phyloP scores from a whole-genome alignment of 1,140 invertebrate genomes.

The Chrysoperla carnea region DNA sequence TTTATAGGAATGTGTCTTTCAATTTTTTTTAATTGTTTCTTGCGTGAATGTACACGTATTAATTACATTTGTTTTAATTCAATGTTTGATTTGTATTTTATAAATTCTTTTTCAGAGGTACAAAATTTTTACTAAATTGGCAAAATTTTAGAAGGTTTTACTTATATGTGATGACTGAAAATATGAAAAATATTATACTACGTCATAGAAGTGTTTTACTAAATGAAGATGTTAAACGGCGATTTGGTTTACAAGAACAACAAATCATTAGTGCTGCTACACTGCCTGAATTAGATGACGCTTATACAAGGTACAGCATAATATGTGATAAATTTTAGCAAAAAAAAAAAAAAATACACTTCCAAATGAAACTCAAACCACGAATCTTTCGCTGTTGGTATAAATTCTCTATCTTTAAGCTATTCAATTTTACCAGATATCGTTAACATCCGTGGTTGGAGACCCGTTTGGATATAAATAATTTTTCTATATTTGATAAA shows the following conservation, averaged over 20 bases:
- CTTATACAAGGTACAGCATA: constrained; percentile 50
- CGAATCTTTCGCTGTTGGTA: too few species aligned
- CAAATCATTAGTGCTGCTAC: constrained; percentile 72
- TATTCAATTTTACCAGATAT: neutral
- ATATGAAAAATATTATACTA: constrained; percentile 68
- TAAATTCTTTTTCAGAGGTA: constrained; percentile 45
- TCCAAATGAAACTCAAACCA: too few species aligned
- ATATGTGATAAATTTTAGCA: constrained; percentile 3
- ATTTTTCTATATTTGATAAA: too few species aligned
- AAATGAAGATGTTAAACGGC: constrained; percentile 50
- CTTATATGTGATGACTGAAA: constrained; percentile 83
- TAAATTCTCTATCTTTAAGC: too few species aligned
- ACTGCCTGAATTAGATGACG: constrained; percentile 71
- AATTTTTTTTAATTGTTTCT: too few species aligned
- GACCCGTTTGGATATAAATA: too few species aligned
- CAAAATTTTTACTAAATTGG: constrained; percentile 66
- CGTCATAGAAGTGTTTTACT: constrained; percentile 59
- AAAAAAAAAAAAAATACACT: neutral
- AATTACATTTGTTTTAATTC: neutral
- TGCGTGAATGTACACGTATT: too few species aligned
- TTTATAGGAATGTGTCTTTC: too few species aligned
- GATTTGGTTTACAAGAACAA: constrained; percentile 50
- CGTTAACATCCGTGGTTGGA: too few species aligned
- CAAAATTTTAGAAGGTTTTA: constrained; percentile 75
- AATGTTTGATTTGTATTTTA: constrained; percentile 1